Evolutionary conservation across 30 jellyfish, hydroid and myxozoan species (phyloP), one percentile per base, ranked within the genome.

Genomic region (Cassiopea xamachana): DNA sequence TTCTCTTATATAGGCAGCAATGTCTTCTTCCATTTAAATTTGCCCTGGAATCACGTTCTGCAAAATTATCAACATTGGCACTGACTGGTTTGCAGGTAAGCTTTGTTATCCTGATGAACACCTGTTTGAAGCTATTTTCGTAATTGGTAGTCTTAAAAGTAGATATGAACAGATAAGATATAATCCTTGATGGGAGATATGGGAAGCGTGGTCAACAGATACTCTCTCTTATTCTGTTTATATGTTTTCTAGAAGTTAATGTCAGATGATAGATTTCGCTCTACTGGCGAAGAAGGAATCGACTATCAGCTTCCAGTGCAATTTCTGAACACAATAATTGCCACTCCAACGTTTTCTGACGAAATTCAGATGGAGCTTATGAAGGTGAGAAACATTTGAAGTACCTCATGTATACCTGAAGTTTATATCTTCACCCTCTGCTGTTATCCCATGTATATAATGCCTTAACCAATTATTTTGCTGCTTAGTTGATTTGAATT

Each of bases 41-140:
- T 69, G 99, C 99, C 19, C 87, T 96, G 88, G 99, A 96, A 83
- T 96, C 99, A 47, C 84, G 99, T 46, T 92, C 99, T 2, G 90
- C 95, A n/a, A 92, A 89, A 60, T 92, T 96, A 71, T 98, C 99
- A 7, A 72, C 98, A 8, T 69, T 96, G 83, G 99, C 99, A n/a
- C 91, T 96, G 60, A 88, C 94, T 16, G 99, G 99, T 16, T 84
- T 96, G 39, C 99, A 96, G 98, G 99, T 96, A 77, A 76, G n/a
- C 45, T n/a, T 79, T 55, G 46, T 4, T 51, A 51, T 51, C 64
- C 8, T 51, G 64, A 75, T 39, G 60, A 75, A 2, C 16, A 4
- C 39, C 9, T 48, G 7, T 18, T 16, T 18, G 60, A 46, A 18
- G 27, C 27, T 48, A 46, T 6, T 75, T 75, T 4, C 16, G 4